Evolutionary conservation across 2,797 vertebrate species (phyloP).

Genomic region (Todus mexicanus): DNA sequence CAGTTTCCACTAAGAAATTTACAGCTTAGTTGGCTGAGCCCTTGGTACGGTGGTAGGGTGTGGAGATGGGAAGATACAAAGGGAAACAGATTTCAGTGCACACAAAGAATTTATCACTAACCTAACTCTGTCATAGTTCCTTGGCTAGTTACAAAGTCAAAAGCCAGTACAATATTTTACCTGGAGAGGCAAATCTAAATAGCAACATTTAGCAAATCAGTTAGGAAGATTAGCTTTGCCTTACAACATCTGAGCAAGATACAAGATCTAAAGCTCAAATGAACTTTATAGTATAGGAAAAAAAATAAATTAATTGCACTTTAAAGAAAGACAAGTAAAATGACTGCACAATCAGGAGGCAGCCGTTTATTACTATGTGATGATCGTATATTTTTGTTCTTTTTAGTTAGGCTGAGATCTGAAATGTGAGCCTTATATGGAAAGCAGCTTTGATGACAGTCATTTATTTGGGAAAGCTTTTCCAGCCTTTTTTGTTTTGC

Average conservation of each 20-base stretch:
- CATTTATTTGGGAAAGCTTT: conserved; percentile 38
- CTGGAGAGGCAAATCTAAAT: not conserved
- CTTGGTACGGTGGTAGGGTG: not conserved
- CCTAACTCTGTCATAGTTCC: not conserved
- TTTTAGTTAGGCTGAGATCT: not conserved
- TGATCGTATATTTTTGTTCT: not conserved
- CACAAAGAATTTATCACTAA: not conserved
- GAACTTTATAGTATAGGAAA: not conserved
- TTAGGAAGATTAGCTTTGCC: not conserved
- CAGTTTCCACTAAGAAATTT: not conserved
- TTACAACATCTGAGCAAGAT: not conserved
- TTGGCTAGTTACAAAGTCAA: not conserved
- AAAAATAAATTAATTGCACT: not conserved
- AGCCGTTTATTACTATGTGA: not conserved
- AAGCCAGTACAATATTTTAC: not conserved
- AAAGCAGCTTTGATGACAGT: not conserved
- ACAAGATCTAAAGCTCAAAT: not conserved
- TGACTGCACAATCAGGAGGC: not conserved
- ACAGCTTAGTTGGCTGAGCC: not conserved
- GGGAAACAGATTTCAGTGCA: not conserved
- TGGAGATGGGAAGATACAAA: not conserved
- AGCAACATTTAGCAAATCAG: not conserved
- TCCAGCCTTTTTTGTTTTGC: not conserved
- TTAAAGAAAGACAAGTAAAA: not conserved
- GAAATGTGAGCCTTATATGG: not conserved